Evolutionary conservation across 2,888 invertebrate genomes (phyloP).

Genomic region (Nephrocerus scutellatus): DNA sequence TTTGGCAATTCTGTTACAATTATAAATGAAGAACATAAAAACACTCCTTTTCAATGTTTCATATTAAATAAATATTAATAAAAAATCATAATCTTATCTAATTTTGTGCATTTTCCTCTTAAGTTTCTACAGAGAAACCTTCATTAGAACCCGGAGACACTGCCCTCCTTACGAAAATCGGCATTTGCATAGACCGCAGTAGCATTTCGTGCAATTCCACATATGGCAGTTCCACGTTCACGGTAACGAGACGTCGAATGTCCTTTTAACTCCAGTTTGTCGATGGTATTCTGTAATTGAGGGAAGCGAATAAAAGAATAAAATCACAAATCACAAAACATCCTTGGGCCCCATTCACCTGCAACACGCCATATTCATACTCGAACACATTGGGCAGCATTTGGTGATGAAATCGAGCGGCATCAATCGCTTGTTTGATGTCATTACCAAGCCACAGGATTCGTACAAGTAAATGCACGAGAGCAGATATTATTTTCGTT

Average conservation of each 20-base stretch:
- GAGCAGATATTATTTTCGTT: conserved; percentile 76
- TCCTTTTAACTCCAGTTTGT: conserved; percentile 59
- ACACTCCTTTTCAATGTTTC: too few species aligned
- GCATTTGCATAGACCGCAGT: conserved; percentile 66
- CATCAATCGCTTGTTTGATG: conserved; percentile 65
- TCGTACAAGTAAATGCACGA: conserved; percentile 56
- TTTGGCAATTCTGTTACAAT: too few species aligned
- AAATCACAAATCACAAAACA: not conserved
- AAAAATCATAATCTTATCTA: too few species aligned
- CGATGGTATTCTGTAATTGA: conserved; percentile 53
- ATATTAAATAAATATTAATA: too few species aligned
- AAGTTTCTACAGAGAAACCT: too few species aligned
- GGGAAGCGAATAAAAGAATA: not conserved
- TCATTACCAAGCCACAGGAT: conserved; percentile 59
- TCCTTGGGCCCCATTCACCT: conserved; percentile 19
- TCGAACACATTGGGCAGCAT: conserved; percentile 67
- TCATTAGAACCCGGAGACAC: conserved; percentile 62
- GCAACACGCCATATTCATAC: conserved; percentile 57
- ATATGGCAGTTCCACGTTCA: conserved; percentile 63
- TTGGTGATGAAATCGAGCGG: conserved; percentile 79
- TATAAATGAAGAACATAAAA: too few species aligned
- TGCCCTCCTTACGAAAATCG: conserved; percentile 75
- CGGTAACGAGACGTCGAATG: conserved; percentile 60
- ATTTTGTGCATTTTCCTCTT: too few species aligned
- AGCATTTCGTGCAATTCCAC: conserved; percentile 58